A percentile compares a stretch with the other conserved stretches of the same genome.
Conservation (phyloP, 1,140 invertebrate species). For the Drosophila pseudoobscura region DNA sequence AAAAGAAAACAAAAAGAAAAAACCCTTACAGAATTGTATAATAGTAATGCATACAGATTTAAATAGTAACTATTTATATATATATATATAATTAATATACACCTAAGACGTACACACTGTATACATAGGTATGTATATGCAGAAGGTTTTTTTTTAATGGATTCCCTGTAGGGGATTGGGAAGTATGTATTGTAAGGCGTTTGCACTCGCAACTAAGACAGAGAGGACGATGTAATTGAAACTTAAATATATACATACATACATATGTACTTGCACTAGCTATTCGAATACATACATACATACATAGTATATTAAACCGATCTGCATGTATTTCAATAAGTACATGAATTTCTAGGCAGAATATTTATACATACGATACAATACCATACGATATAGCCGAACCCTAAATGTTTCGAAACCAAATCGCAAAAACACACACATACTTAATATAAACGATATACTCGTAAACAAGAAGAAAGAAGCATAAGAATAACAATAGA, state of each 20-base stretch:
- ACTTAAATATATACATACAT: conserved; percentile 38
- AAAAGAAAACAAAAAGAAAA: conserved; percentile 11
- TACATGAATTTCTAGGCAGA: conserved; percentile 39
- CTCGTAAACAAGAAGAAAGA: conserved; percentile 5
- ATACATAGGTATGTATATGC: background rate
- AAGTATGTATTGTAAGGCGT: conserved; percentile 43
- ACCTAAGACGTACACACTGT: too few species aligned
- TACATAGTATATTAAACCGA: conserved; percentile 7
- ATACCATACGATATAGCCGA: background rate
- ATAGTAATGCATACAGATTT: conserved; percentile 17
- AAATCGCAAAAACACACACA: conserved; percentile 6
- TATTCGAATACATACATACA: conserved; percentile 12
- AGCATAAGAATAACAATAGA: background rate
- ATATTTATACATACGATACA: conserved; percentile 37
- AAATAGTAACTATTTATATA: conserved; percentile 19
- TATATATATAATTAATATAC: conserved; percentile 11
- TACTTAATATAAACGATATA: background rate
- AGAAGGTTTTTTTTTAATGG: conserved; percentile 16
- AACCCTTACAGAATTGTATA: conserved; percentile 42
- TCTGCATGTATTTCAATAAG: conserved; percentile 34
- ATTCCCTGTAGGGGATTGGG: conserved; percentile 19
- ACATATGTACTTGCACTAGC: conserved; percentile 15
- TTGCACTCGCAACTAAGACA: conserved; percentile 74
- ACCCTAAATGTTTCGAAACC: background rate
- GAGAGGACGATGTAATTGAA: conserved; percentile 50